Evolutionary conservation across 2,888 invertebrate species (phyloP), one percentile per base, ranked within the genome.

Genomic region (Cheilosia variabilis): DNA sequence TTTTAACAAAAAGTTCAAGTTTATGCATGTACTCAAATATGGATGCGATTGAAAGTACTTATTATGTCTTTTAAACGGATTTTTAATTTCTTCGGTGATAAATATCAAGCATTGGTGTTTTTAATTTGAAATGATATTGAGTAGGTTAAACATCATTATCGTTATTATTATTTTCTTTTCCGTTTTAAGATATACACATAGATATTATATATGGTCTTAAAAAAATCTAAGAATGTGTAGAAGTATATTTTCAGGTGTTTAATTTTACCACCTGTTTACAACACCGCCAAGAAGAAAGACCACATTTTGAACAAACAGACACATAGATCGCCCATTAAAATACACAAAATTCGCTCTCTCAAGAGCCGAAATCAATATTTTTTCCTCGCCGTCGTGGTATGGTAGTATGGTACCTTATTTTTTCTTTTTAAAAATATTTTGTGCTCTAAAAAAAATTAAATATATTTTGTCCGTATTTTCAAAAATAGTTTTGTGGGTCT

Each of bases 241-340:
- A 71, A 65, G 50, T 55, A 86, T 71, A 55, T 76, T 76, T 77
- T 86, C 86, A 86, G 86, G 86, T 86, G 84, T 76, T 76, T 84
- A 81, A 86, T 76, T 86, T 81, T 77, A 86, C 86, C 86, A 86
- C 86, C 86, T 86, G 86, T 86, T 86, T 81, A 81, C 71, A 81
- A 72, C 77, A 83, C 55, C 76, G 71, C 80, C 55, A 76, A 79
- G 66, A 68, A 69, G 55, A n/a, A 68, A 72, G 63, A 83, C 68
- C 37, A 69, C 57, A 55, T 60, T 77, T 60, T 41, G 19, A 47
- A 31, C 55, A 22, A 66, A 62, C 37, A 43, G 47, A 34, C 27
- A 37, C 7, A n/a, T 17, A n/a, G 0, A 22, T 24, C 37, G 10
- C 37, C 37, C 62, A 34, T 37, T 31, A 78, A 72, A 69, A 80